These are phyloP conservation scores for Xenotilapia leptura DNA, from an alignment of 2,113 vertebrate genomes.

Conservation along the genomic window DNA sequence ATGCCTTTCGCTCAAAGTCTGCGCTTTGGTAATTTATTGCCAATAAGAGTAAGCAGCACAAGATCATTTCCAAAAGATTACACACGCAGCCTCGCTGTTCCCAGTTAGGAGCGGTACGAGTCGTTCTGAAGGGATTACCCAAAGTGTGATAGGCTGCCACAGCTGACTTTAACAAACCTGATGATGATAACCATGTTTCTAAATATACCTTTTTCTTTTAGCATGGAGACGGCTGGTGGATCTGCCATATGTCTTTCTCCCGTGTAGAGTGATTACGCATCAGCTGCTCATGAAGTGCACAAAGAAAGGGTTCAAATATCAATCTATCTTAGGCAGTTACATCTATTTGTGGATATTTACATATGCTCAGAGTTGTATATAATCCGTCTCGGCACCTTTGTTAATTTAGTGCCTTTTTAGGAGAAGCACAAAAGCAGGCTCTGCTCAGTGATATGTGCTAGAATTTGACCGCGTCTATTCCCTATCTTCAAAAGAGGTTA, in stretches of 20 bases:
- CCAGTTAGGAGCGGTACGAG: background rate
- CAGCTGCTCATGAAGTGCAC: conserved; percentile 31
- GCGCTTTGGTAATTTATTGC: background rate
- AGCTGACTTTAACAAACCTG: background rate
- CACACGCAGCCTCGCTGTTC: background rate
- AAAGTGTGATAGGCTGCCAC: background rate
- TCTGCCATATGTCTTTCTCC: background rate
- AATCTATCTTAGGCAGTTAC: background rate
- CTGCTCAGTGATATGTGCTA: background rate
- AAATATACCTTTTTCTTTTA: conserved; percentile 17
- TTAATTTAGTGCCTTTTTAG: background rate
- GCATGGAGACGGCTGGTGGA: background rate
- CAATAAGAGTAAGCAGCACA: background rate
- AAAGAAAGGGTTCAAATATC: background rate
- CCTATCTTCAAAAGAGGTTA: background rate
- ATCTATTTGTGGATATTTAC: background rate
- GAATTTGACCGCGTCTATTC: background rate
- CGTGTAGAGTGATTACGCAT: background rate
- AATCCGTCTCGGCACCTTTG: background rate
- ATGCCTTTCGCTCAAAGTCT: background rate
- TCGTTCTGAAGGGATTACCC: background rate
- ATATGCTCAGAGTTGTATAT: background rate
- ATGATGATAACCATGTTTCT: background rate
- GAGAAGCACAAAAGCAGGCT: background rate
- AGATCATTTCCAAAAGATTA: background rate